Percentiles rank a stretch among this genome's conserved stretches.
Evolutionary conservation across 2,888 invertebrate genomes (phyloP).

Genomic region (Lamellibrachia satsuma): DNA sequence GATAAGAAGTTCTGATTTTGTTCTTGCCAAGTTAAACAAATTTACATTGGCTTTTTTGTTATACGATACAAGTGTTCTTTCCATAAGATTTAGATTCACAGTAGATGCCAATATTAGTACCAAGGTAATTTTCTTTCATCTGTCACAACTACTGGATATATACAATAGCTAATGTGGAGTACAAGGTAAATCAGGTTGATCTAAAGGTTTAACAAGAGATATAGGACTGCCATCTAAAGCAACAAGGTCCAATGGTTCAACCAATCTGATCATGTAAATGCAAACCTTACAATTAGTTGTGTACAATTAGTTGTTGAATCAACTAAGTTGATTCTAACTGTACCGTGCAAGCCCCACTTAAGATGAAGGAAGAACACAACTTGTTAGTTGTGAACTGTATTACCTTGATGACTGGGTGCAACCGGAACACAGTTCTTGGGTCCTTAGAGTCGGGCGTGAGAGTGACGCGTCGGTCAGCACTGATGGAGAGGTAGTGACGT

Average conservation of each 20-base stretch:
- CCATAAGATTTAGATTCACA: too few relatives aligned
- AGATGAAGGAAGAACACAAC: not conserved
- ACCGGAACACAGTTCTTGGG: constrained; percentile 63
- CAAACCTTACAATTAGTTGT: not conserved
- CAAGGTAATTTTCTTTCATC: too few relatives aligned
- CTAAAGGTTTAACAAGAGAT: not conserved
- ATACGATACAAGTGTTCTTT: too few relatives aligned
- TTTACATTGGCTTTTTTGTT: not conserved
- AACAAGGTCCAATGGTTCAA: not conserved
- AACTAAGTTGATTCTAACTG: not conserved
- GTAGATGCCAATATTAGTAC: too few relatives aligned
- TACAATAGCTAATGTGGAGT: not conserved
- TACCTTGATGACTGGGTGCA: constrained; percentile 65
- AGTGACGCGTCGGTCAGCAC: constrained; percentile 58
- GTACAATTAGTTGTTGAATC: not conserved
- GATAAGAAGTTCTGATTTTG: not conserved
- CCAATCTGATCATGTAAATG: not conserved
- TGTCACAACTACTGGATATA: not conserved
- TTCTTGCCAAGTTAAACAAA: not conserved
- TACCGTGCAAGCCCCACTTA: not conserved
- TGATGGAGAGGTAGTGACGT: constrained; percentile 64
- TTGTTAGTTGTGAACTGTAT: not conserved
- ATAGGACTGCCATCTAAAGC: not conserved
- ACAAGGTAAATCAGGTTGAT: not conserved
- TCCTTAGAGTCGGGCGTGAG: constrained; percentile 61